Evolutionary conservation across 2,797 vertebrate species (phyloP), one percentile per base, ranked within the genome.

Genomic region (Amphiprion clarkii): DNA sequence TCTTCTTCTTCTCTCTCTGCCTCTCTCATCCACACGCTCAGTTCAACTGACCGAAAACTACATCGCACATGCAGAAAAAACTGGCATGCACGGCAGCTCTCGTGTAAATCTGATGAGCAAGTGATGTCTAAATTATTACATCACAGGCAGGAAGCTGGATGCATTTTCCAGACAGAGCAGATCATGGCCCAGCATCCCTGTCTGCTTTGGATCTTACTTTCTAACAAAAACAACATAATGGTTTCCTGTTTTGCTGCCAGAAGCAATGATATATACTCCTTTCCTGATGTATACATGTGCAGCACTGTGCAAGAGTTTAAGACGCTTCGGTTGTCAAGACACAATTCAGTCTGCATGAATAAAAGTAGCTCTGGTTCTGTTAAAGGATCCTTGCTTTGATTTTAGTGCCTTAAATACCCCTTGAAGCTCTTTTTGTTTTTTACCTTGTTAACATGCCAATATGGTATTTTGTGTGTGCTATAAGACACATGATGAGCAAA

Each of bases 51-150:
- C 64, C 31, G 33, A 70, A 70, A 61, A 71, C 52, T 40, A 57
- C 23, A 21, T 82, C 67, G 65, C 81, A 66, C 39, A 58, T 56
- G 31, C 57, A 53, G 19, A 21, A 55, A 23, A 68, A 51, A 67
- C 57, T 74, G 51, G 66, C 51, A 60, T 14, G 67, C 44, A 46
- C 51, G 54, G 66, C 73, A 46, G 85, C 72, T 71, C 75, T 87
- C 54, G 78, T 82, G 79, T 51, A 62, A 75, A 79, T 88, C 77
- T 77, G 71, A 23, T 56, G 66, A 68, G 67, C 72, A 72, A 17
- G 29, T 80, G 83, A 85, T 74, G 79, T 84, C 75, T 84, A 71
- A 88, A 85, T 78, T 61, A 85, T 88, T 84, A 78, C 79, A 86
- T 86, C 73, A 82, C 3, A 56, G 16, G 46, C 60, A 11, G 8